Base-by-base conservation (phyloP, 2,888 invertebrate species). In the Leucophora obtusa region DNA sequence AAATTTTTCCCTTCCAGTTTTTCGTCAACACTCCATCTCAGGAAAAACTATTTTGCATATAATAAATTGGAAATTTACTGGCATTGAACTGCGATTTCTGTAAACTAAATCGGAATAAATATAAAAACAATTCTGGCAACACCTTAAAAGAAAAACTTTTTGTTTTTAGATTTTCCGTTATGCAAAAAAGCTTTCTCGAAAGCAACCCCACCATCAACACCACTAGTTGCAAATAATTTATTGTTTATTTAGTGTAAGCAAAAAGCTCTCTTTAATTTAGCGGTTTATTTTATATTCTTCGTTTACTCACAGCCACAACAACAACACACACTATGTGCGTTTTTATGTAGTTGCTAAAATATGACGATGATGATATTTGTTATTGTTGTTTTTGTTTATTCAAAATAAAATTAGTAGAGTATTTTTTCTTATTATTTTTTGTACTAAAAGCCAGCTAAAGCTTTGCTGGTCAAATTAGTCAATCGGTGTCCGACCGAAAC, bases 401-500 rank as follows among this genome's bases (percentile, higher is more conserved):
- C 58, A 68, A 82, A 79, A 60, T 38, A 28, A 38, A 38, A 38
- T 38, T 47, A 47, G 6, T 47, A 28, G 28, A 28, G 56, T 43
- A 72, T 60, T 10, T 69, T 17, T 58, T 50, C 15, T 53, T 54
- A 6, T 33, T 54, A 56, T 47, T 9, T 69, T 54, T 51, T 71
- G 47, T 43, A 58, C 69, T 66, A 77, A 62, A 74, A 72, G 82
- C 59, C 68, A 63, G 73, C 68, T 68, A 85, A 86, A 86, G 86
- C 86, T 85, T 83, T 83, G 60, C 65, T 77, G 81, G 78, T 79
- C 84, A 83, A 84, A 85, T 89, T 86, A 90, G 90, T 90, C 90
- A 89, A 90, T 90, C 90, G 90, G 90, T 90, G 89, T 90, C 90
- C 90, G 90, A 86, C 90, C 90, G 89, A 90, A 90, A 89, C 89